Percentiles rank a stretch among this genome's conserved stretches.
Evolutionary conservation across 2,888 invertebrate genomes (phyloP).

Genomic region (Choristoneura rosaceana): DNA sequence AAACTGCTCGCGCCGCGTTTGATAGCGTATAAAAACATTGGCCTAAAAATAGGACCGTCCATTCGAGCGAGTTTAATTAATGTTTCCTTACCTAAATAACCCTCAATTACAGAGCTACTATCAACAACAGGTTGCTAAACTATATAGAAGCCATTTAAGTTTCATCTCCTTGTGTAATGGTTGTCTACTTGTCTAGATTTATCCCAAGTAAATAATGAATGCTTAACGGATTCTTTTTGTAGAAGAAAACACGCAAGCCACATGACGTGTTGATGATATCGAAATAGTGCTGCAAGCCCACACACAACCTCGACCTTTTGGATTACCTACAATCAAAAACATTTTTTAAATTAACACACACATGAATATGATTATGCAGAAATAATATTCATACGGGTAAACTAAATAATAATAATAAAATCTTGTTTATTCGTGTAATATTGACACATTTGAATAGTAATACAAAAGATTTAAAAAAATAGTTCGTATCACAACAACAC

Average conservation of each 20-base stretch:
- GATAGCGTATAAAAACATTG: conserved; percentile 31
- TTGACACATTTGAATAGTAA: too few relatives aligned
- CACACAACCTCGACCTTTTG: background rate
- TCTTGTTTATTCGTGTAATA: too few relatives aligned
- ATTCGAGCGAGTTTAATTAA: conserved; percentile 59
- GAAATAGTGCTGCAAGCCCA: background rate
- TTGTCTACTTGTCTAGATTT: background rate
- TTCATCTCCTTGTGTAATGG: conserved; percentile 1
- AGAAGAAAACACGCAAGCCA: background rate
- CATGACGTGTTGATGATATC: background rate
- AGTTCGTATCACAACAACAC: too few relatives aligned
- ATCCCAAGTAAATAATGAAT: background rate
- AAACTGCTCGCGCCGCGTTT: conserved; percentile 19
- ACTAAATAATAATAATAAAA: too few relatives aligned
- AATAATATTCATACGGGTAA: too few relatives aligned
- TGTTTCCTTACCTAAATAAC: conserved; percentile 73
- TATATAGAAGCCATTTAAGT: background rate
- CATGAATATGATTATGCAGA: too few relatives aligned
- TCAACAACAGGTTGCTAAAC: conserved; percentile 12
- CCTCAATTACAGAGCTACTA: conserved; percentile 52
- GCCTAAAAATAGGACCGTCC: conserved; percentile 37
- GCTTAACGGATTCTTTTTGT: background rate
- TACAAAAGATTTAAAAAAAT: too few relatives aligned
- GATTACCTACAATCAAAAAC: background rate
- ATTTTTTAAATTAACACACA: too few relatives aligned